Base-by-base conservation (phyloP, 1,140 invertebrate genomes). In the Chironomus tepperi region DNA sequence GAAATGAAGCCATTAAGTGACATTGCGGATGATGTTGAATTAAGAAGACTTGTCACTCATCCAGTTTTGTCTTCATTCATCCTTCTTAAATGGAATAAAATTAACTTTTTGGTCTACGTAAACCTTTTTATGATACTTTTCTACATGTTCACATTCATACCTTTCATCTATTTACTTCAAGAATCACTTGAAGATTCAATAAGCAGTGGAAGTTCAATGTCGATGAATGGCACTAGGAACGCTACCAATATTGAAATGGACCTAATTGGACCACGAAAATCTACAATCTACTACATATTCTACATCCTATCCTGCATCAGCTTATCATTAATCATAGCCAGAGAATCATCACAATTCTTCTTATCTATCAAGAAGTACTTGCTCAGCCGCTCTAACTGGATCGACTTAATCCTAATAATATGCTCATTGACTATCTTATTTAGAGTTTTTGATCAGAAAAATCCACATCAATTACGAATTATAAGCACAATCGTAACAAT, bases 61-160 rank as follows among this genome's bases (percentile, higher is more conserved):
- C 92, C 93, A 0, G 82, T 94, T 0, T 87, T 94, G 9, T 89
- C 90, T 0, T 93, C 90, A 76, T 93, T 93, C 77, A 79, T 94
- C 1, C 89, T 90, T 78, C 83, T 94, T n/a, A 94, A 94, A 81
- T 94, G 92, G 91, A 86, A 90, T 78, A 84, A 88, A 75, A 89
- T 93, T 75, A 87, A 89, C 34, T 85, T 87, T 18, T 83, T 92
- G 9, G 90, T 92, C 77, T 89, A 88, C 74, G 80, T 86, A 1
- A 93, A 93, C 80, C 87, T 93, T 21, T 78, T 86, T 2, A 87
- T 93, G 76, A 93, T 93, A 80, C 79, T 89, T 0, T 76, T 89
- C 0, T 90, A 93, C 18, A 70, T 70, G 65, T 19, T 70, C 19
- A 18, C 65, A 0, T 70, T 70, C 19, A 21, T 70, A 9, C 16